Base-by-base conservation (phyloP, 2,797 vertebrate genomes). In the Parotocinclus haroldoi region DNA sequence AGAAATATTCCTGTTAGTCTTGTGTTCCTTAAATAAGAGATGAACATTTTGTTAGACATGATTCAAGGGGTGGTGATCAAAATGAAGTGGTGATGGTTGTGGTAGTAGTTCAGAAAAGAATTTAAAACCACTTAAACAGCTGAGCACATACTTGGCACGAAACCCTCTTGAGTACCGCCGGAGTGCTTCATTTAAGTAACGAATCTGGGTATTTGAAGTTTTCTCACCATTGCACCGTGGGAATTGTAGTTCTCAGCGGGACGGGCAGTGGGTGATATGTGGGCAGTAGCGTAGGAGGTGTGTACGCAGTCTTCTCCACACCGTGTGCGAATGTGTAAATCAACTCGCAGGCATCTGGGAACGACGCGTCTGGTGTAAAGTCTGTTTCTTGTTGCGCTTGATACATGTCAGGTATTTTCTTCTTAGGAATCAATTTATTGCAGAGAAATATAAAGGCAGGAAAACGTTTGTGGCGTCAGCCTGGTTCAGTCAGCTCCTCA, bases 231-330 rank as follows among this genome's bases (percentile, higher is more conserved):
- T 39, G 62, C 46, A 66, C 59, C 53, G 7, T 73, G 70, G 63
- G 69, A 70, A 73, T 70, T 64, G 67, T 65, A 70, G 73, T 75
- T 70, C 45, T 51, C 42, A 51, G 37, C 54, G 57, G 52, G 52
- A 40, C n/a, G 9, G 45, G 38, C 54, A 16, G 69, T 69, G 72
- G 65, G 55, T 50, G 55, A 10, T 64, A 45, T 54, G 69, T 55
- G 37, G 69, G 69, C 51, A 45, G 50, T 7, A 19, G 63, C 3
- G 58, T 77, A 66, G 66, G 69, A 57, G 19, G 66, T 62, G 65
- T 77, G 61, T 50, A 19, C 60, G 19, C 16, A 14, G 37, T 53
- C 16, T 62, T 51, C 11, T 49, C 55, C 27, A 44, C 49, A 55
- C 58, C 19, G 55, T 52, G 45, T 18, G 46, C 39, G 63, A 64